These are phyloP conservation scores for Nipponacmea schrenckii DNA, from an alignment of 2,888 invertebrate genomes.

Conservation along the genomic window DNA sequence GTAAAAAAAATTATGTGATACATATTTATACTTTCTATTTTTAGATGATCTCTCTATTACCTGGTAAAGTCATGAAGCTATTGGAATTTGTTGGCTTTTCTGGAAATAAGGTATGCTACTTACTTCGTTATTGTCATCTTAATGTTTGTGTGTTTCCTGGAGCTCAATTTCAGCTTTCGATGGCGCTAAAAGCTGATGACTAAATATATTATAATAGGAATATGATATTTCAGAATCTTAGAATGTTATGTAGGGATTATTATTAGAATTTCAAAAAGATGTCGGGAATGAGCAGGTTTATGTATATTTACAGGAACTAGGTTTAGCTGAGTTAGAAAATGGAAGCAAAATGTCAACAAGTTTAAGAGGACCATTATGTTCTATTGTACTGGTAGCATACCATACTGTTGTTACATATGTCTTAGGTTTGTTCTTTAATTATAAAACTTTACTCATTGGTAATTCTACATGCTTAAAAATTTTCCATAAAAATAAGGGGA, in stretches of 20 bases:
- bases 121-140: too few relatives aligned
- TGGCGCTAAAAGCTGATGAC: too few relatives aligned
- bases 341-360: constrained; percentile 80
- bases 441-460: constrained; percentile 17
- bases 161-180: too few relatives aligned
- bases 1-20: too few relatives aligned
- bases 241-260: too few relatives aligned
- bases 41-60: constrained; percentile 88
- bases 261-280: too few relatives aligned
- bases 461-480: background rate
- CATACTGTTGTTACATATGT: constrained; percentile 86
- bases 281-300: too few relatives aligned
- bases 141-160: background rate
- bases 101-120: constrained; percentile 72
- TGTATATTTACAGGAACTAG: constrained; percentile 77
- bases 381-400: constrained; percentile 85
- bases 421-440: constrained; percentile 76
- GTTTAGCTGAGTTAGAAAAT: constrained; percentile 79
- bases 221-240: too few relatives aligned
- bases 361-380: constrained; percentile 86
- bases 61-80: constrained; percentile 84
- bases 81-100: constrained; percentile 95
- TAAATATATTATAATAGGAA: too few relatives aligned
- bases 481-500: too few relatives aligned
- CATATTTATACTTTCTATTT: constrained; percentile 7